Percentiles rank a stretch among this genome's conserved stretches.
phyloP scores from a whole-genome alignment of 64 coral and sea anemone genomes.

The Acropora tenuis region DNA sequence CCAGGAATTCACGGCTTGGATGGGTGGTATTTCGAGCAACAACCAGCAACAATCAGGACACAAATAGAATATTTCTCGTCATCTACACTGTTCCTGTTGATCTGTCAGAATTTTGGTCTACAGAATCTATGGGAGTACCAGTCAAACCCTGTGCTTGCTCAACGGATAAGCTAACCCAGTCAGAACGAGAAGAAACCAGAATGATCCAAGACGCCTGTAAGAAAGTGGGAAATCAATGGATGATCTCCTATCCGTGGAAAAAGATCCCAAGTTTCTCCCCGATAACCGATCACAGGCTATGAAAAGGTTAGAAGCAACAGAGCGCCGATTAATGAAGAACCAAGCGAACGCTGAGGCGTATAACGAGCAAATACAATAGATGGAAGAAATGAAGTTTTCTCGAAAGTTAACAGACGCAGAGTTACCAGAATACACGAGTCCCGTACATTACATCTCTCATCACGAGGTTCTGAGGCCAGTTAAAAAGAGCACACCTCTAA shows the following conservation, averaged over 20 bases:
- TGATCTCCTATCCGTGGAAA: neutral
- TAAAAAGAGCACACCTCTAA: neutral
- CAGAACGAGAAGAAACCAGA: neutral
- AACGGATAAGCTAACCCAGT: neutral
- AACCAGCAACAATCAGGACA: neutral
- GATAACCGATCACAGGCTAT: neutral
- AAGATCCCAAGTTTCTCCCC: neutral
- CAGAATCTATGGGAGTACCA: neutral
- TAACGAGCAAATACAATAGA: neutral
- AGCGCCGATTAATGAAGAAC: too few species aligned
- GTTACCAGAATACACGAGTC: neutral
- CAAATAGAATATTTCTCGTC: neutral
- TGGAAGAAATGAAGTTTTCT: neutral
- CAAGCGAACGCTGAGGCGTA: neutral
- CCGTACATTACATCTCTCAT: neutral
- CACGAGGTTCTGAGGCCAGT: neutral
- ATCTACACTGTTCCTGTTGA: neutral
- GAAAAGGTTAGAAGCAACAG: neutral
- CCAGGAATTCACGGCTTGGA: too few species aligned
- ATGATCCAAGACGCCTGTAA: neutral
- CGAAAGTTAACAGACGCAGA: neutral
- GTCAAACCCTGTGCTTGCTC: neutral
- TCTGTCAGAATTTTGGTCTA: slow-evolving; percentile 1
- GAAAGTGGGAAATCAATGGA: neutral
- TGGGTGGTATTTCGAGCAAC: too few species aligned